Conservation (phyloP, 2,888 invertebrate species). For the Tineola bisselliella region DNA sequence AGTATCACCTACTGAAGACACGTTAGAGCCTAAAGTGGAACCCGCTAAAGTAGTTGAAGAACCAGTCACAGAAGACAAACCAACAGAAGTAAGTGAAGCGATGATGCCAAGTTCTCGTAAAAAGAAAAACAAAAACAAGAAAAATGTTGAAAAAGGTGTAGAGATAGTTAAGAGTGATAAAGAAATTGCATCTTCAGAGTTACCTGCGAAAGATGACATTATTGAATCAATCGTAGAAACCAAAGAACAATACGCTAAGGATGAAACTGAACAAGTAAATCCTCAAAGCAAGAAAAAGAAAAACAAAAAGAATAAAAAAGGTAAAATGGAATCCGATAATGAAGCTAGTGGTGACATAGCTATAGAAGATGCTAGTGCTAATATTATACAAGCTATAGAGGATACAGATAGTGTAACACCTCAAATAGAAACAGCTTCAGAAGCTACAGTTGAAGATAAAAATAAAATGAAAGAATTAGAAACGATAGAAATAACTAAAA, state of each 20-base stretch:
- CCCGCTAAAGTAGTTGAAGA: constrained; percentile 10
- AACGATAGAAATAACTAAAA: neutral
- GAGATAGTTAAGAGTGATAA: constrained; percentile 14
- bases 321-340: constrained; percentile 11
- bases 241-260: neutral
- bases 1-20: neutral
- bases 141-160: constrained; percentile 19
- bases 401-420: too few relatives aligned
- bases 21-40: constrained; percentile 10
- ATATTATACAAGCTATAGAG: too few relatives aligned
- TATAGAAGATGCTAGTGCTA: too few relatives aligned
- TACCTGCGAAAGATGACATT: too few relatives aligned
- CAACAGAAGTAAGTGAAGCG: neutral
- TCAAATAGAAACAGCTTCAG: neutral
- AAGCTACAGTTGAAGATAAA: constrained; percentile 3
- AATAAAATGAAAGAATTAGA: constrained; percentile 1
- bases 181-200: neutral
- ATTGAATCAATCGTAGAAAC: too few relatives aligned
- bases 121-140: constrained; percentile 51
- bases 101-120: constrained; percentile 37
- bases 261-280: constrained; percentile 25
- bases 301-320: constrained; percentile 11
- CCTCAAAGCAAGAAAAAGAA: constrained; percentile 43
- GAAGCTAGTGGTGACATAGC: neutral
- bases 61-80: neutral